phyloP scores from a whole-genome alignment of 1,140 invertebrate genomes.

The Orchesella cincta region DNA sequence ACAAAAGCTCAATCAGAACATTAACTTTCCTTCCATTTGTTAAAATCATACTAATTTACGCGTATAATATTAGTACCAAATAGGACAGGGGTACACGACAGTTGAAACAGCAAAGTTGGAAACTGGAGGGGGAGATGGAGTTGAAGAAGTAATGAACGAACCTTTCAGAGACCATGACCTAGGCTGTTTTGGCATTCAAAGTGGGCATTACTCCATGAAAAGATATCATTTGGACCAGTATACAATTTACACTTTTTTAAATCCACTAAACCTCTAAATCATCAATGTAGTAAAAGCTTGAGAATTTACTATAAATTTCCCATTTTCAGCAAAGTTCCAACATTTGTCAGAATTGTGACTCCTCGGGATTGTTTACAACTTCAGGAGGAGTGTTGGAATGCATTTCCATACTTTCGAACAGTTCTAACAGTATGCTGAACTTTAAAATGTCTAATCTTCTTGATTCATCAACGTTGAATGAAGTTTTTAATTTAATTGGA shows the following conservation, averaged over 20 bases:
- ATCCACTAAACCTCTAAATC: too few relatives aligned
- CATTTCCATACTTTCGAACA: slow-evolving; percentile 61
- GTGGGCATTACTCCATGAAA: slow-evolving; percentile 63
- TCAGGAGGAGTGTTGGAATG: slow-evolving; percentile 64
- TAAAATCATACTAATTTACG: background rate
- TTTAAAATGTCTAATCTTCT: background rate
- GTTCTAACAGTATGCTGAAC: slow-evolving; percentile 10
- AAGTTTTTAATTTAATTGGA: background rate
- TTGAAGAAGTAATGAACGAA: slow-evolving; percentile 58
- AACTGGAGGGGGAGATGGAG: slow-evolving; percentile 64
- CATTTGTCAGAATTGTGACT: slow-evolving; percentile 57
- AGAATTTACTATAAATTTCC: slow-evolving; percentile 21
- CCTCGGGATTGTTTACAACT: slow-evolving; percentile 61
- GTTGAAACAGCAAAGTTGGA: slow-evolving; percentile 63
- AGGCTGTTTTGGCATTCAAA: slow-evolving; percentile 52
- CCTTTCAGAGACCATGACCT: slow-evolving; percentile 52
- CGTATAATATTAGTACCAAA: slow-evolving; percentile 56
- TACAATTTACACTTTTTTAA: too few relatives aligned
- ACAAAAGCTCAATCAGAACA: background rate
- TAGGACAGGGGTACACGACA: slow-evolving; percentile 62
- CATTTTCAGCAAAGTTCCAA: slow-evolving; percentile 58
- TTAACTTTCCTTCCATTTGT: background rate
- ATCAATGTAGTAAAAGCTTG: too few relatives aligned
- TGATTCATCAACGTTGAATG: background rate
- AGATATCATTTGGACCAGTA: slow-evolving; percentile 61